These are phyloP conservation scores for Empidonax traillii DNA, from an alignment of 2,113 vertebrate genomes.

Conservation along the genomic window DNA sequence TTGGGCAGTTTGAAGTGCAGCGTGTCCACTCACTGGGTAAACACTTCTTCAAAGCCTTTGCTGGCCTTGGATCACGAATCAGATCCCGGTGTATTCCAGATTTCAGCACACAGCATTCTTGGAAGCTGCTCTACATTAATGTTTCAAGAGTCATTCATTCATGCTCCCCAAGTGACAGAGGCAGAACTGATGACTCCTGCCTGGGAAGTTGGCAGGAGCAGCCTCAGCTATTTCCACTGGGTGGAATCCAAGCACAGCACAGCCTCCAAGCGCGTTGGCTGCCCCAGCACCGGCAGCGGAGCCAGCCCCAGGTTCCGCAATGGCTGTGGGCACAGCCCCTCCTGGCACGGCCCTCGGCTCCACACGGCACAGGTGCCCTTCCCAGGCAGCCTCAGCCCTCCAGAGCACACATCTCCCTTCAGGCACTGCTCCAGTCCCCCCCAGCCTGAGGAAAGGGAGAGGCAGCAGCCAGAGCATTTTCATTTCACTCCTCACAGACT, in stretches of 20 bases:
- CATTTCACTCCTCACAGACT: not conserved
- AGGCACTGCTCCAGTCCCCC: not conserved
- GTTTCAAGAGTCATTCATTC: constrained; percentile 8
- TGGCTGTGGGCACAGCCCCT: not conserved
- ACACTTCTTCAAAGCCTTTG: not conserved
- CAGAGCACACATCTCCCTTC: not conserved
- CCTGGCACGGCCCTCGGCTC: not conserved
- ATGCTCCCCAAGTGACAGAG: not conserved
- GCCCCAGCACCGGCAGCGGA: not conserved
- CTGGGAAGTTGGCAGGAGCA: not conserved
- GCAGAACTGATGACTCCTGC: constrained; percentile 2
- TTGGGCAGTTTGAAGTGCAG: not conserved
- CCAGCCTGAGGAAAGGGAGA: not conserved
- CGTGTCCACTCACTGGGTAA: not conserved
- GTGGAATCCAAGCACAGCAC: not conserved
- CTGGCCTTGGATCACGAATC: not conserved
- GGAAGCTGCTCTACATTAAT: constrained; percentile 12
- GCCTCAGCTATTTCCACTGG: not conserved
- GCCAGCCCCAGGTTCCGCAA: not conserved
- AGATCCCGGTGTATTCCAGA: not conserved
- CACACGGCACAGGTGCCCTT: not conserved
- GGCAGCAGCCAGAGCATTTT: not conserved
- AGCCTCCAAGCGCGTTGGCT: not conserved
- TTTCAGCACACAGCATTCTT: not conserved
- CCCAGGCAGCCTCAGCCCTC: not conserved